Evolutionary conservation across 2,888 invertebrate genomes (phyloP), one percentile per base, ranked within the genome.

Genomic region (Gortyna flavago): DNA sequence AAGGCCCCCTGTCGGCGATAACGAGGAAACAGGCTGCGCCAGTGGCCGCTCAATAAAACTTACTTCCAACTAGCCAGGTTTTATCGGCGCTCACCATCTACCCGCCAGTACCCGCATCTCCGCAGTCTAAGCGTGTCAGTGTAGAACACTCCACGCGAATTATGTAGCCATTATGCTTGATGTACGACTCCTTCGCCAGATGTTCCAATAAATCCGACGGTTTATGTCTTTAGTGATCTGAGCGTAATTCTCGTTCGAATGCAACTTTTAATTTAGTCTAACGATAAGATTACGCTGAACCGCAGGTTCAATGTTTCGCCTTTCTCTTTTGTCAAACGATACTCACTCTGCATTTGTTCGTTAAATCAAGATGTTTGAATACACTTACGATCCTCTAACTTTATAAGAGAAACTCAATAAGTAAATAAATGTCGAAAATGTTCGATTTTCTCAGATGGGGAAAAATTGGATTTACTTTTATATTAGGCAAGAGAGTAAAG

Each of bases 1-100:
- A 95, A 93, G 91, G 93, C 93, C 92, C 91, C 93, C 90, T 89
- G 93, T 90, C 92, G 93, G 92, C 94, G 96, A 96, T 96, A 96
- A 95, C 95, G 94, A 93, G 93, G 91, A 93, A 94, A 93, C 95
- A 93, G 93, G 92, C 93, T 91, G 89, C 90, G 92, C 93, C 92
- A 93, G 93, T 92, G 93, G 92, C 91, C 93, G 91, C 92, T 92
- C 92, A 92, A 95, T 96, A 95, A 96, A 95, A 94, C 93, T 93
- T 92, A 94, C 93, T 93, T 92, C 89, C 92, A 92, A 94, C 94
- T 94, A 94, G 88, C 86, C 88, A 87, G 80, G 79, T 81, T 85
- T 85, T 89, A 87, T 95, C 95, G 93, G 87, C 88, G 89, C 89
- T 93, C 88, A 90, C 91, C 92, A 95, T 95, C 94, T 91, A 90